Conservation (phyloP, 2,888 invertebrate species). For the Drosophila borealis region DNA sequence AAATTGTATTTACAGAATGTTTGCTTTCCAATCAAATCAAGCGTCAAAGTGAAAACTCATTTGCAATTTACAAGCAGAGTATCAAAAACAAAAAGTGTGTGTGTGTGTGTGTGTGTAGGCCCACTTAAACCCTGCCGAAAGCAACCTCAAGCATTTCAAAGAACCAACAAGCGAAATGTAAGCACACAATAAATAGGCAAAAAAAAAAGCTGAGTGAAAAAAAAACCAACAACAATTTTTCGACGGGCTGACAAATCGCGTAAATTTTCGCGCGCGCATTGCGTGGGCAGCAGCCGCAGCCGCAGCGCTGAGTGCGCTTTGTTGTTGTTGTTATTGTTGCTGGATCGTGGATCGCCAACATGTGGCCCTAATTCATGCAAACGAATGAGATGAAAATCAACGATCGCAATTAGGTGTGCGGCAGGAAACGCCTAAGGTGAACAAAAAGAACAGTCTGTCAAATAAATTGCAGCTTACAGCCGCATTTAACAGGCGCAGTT, state of each 20-base stretch:
- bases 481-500: background rate
- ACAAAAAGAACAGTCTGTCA: conserved; percentile 2
- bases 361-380: conserved; percentile 80
- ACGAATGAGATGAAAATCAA: conserved; percentile 35
- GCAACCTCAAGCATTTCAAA: conserved; percentile 75
- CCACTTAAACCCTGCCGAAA: conserved; percentile 82
- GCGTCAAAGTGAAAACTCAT: background rate
- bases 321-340: conserved; percentile 18
- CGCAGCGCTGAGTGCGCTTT: conserved; percentile 37
- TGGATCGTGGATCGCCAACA: conserved; percentile 60
- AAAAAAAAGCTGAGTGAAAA: conserved; percentile 8
- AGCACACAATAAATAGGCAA: conserved; percentile 59
- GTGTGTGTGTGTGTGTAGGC: conserved; percentile 60
- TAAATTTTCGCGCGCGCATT: conserved; percentile 72
- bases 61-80: background rate
- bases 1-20: too few relatives aligned
- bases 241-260: conserved; percentile 78
- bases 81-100: conserved; percentile 43
- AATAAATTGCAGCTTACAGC: conserved; percentile 2
- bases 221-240: conserved; percentile 33
- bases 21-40: background rate
- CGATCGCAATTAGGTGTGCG: conserved; percentile 55
- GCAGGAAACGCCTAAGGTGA: conserved; percentile 66
- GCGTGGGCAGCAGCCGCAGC: conserved; percentile 65
- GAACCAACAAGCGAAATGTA: conserved; percentile 74